Percentiles rank a stretch among this genome's conserved stretches.
phyloP scores from a whole-genome alignment of 2,797 vertebrate genomes.

The Halcyon smyrnensis region DNA sequence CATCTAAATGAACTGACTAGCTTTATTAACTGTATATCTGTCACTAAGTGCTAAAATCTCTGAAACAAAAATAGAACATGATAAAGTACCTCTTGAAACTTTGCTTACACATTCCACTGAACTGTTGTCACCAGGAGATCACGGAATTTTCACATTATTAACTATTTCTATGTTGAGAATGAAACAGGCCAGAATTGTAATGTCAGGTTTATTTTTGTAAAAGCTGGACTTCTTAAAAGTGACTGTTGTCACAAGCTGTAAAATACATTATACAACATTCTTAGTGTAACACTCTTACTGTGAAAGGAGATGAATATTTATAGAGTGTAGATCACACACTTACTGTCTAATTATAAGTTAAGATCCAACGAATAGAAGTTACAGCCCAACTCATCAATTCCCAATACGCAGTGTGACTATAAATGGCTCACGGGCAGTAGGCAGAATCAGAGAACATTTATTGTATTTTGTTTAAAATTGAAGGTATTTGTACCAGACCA shows the following conservation, averaged over 20 bases:
- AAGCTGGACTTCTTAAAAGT: rapidly evolving
- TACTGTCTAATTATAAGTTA: no score
- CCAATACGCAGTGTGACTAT: not conserved
- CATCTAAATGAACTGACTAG: not conserved
- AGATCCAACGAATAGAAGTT: not conserved
- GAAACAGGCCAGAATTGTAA: not conserved
- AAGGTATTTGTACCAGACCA: not conserved
- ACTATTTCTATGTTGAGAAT: not conserved
- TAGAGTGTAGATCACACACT: no score
- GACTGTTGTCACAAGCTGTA: not conserved
- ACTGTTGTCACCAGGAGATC: not conserved
- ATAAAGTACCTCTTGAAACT: not conserved
- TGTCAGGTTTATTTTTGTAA: not conserved
- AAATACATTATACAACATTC: not conserved
- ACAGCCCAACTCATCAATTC: not conserved
- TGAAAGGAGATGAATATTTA: not conserved
- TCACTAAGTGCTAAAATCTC: not conserved
- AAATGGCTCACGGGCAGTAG: not conserved
- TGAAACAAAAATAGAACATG: not conserved
- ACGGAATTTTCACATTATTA: not conserved
- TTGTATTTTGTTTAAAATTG: not conserved
- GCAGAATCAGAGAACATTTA: not conserved
- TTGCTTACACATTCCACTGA: not conserved
- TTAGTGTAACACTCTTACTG: not conserved
- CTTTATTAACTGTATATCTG: not conserved